A percentile compares a stretch with the other conserved stretches of the same genome.
phyloP scores from a whole-genome alignment of 2,113 vertebrate genomes.

The Myotis davidii region DNA sequence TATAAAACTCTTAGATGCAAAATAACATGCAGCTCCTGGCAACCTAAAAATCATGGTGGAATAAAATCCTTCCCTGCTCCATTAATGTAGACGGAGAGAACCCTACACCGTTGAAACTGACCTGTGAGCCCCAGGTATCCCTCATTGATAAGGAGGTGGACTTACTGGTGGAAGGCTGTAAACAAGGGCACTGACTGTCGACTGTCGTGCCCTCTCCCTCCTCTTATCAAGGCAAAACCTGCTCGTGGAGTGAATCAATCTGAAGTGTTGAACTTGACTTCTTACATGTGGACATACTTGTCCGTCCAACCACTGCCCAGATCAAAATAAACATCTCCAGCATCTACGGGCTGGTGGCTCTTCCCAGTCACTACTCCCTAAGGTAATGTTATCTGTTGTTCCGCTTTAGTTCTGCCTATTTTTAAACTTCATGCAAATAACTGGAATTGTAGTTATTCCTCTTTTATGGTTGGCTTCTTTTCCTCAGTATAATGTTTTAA shows the following conservation, averaged over 20 bases:
- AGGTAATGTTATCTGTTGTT: not conserved
- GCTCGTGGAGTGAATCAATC: not conserved
- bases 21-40: not conserved
- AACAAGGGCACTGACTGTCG: not conserved
- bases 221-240: not conserved
- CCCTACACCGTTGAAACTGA: not conserved
- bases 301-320: not conserved
- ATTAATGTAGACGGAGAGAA: not conserved
- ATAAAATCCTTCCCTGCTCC: not conserved
- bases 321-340: not conserved
- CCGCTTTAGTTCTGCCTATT: not conserved
- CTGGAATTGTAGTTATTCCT: not conserved
- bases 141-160: not conserved
- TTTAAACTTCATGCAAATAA: slow-evolving; percentile 7
- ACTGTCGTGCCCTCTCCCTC: not conserved
- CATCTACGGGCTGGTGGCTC: not conserved
- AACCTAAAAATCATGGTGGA: not conserved
- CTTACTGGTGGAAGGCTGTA: not conserved
- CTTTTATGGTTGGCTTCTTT: not conserved
- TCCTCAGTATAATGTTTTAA: not conserved
- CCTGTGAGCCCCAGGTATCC: not conserved
- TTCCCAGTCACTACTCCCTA: not conserved
- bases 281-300: not conserved
- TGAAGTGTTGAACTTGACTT: not conserved
- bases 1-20: not conserved